Base-by-base conservation (phyloP, 2,113 vertebrate species). In the Leuciscus idus region DNA sequence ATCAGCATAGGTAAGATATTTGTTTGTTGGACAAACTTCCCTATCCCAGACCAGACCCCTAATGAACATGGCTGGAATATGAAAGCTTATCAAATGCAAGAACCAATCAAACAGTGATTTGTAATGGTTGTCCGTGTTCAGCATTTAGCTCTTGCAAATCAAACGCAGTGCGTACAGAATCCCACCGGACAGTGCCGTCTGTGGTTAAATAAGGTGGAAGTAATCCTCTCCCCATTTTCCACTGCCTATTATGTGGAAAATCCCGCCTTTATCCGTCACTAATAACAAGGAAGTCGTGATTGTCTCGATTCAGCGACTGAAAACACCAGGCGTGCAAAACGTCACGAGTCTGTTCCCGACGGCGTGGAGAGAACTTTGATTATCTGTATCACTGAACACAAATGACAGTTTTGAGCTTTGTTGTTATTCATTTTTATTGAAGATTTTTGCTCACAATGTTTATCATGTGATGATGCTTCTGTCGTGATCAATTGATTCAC, bases 261-360 rank as follows among this genome's bases (percentile, higher is more conserved):
- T 92, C 93, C 92, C 75, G 73, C 91, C 91, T 91, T 93, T 91
- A 91, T 92, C 91, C 90, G 90, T 87, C 88, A 92, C 91, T 92
- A 91, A 92, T 89, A 93, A 94, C 92, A 92, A 92, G 94, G 93
- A 94, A 92, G 93, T 92, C 86, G 83, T 92, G 89, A 92, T 90
- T 88, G 91, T 87, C 88, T 90, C 87, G 91, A 90, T 88, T 88
- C 86, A 90, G 87, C 87, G 88, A 79, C 89, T 89, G 83, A 88
- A 76, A 88, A 89, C 88, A 87, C 90, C 87, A 89, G 86, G 86
- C 62, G 86, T 89, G 89, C 88, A 89, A 89, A 88, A 86, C 43
- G 8, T 64, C 83, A 12, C 50, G 46, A 30, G 46, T 77, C 36
- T 28, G 36, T 33, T 59, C n/a, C 33, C 33, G 26, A 6, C 13